Evolutionary conservation across 2,797 vertebrate species (phyloP).

Genomic region (Pangasius mekongensis): DNA sequence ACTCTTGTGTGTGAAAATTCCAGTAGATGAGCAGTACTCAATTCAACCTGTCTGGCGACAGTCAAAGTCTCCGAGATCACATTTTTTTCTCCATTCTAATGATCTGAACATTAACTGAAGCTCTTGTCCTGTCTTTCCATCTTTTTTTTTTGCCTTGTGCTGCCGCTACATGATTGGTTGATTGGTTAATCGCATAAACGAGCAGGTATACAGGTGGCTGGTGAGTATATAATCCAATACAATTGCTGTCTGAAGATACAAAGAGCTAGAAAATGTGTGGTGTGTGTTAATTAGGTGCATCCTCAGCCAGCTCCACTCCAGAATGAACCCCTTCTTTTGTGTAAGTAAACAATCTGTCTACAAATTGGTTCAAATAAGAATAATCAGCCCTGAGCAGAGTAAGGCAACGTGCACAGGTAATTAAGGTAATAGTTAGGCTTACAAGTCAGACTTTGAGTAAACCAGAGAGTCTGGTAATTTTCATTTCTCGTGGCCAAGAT

Average conservation of each 20-base stretch:
- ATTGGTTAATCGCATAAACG: neutral
- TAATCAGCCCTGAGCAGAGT: neutral
- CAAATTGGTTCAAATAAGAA: neutral
- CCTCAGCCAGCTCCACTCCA: neutral
- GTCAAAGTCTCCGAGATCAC: neutral
- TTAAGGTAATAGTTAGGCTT: conserved; percentile 14
- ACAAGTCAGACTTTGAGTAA: neutral
- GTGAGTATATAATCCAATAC: neutral
- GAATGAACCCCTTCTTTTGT: neutral
- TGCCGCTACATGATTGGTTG: neutral
- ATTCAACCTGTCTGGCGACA: neutral
- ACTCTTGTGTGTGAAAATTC: neutral
- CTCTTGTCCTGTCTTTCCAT: neutral
- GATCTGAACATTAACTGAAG: neutral
- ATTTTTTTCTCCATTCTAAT: neutral
- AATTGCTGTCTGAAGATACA: neutral
- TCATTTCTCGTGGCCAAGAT: neutral
- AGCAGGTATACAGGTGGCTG: neutral
- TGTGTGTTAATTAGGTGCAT: conserved; percentile 7
- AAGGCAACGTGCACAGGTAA: neutral
- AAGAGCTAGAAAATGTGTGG: neutral
- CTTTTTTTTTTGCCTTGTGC: neutral
- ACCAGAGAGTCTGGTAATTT: conserved; percentile 18
- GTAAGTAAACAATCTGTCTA: neutral
- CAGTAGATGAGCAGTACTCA: neutral